Conservation (phyloP, 2,797 vertebrate species). For the Pagetopsis macropterus region DNA sequence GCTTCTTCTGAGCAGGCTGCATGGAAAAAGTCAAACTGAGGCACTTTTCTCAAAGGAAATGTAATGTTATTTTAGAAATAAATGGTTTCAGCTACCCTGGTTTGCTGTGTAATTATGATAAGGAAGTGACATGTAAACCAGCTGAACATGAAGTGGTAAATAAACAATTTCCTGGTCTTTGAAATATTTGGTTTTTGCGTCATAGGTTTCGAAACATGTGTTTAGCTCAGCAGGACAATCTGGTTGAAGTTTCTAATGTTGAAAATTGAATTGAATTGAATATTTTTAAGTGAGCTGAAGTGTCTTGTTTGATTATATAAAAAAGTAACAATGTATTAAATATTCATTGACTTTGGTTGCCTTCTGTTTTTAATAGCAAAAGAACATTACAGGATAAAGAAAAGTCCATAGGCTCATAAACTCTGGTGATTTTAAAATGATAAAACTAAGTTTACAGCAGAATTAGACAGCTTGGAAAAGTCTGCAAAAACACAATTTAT, state of each 20-base stretch:
- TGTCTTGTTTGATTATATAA: neutral
- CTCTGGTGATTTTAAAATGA: neutral
- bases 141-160: neutral
- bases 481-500: neutral
- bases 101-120: neutral
- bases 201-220: neutral
- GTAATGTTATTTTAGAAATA: neutral
- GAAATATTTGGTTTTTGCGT: neutral
- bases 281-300: neutral
- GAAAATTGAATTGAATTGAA: too few relatives aligned
- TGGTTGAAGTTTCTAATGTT: neutral
- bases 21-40: neutral
- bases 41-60: neutral
- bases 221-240: neutral
- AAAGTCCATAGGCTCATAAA: neutral
- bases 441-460: neutral
- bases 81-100: neutral
- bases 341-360: neutral
- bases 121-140: neutral
- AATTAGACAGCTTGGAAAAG: too few relatives aligned
- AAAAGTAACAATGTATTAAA: slow-evolving; percentile 39
- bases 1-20: slow-evolving; percentile 77
- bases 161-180: neutral
- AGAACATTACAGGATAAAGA: neutral
- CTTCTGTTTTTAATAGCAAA: neutral